A percentile compares a stretch with the other conserved stretches of the same genome.
Evolutionary conservation across 2,888 invertebrate genomes (phyloP).

Genomic region (Calameuta filiformis): DNA sequence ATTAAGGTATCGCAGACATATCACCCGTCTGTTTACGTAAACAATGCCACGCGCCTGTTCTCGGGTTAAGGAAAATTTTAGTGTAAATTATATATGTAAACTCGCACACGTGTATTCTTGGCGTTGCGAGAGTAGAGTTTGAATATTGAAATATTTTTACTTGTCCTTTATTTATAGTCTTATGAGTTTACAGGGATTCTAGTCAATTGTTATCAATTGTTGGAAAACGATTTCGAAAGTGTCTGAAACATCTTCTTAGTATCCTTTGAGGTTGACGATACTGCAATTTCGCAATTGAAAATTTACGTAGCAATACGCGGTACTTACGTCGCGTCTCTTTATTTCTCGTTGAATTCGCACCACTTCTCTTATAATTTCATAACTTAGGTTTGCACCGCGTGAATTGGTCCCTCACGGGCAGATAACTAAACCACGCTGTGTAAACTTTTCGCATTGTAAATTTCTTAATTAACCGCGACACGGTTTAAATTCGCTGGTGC

Average conservation of each 20-base stretch:
- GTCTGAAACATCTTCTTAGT: not conserved
- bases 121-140: no score
- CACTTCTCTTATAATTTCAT: not conserved
- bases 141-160: not conserved
- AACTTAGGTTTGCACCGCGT: not conserved
- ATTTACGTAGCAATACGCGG: not conserved
- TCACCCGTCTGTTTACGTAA: no score
- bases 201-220: not conserved
- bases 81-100: no score
- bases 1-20: no score
- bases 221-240: not conserved
- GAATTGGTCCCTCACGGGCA: not conserved
- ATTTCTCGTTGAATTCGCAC: not conserved
- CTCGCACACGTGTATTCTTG: no score
- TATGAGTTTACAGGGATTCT: not conserved
- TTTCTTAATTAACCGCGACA: not conserved
- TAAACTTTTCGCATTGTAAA: not conserved
- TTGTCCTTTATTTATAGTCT: not conserved
- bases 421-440: not conserved
- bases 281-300: not conserved
- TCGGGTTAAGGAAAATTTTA: no score
- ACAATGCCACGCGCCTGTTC: no score
- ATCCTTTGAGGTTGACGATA: not conserved
- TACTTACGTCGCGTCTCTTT: not conserved
- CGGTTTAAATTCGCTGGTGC: not conserved